Evolutionary conservation across 2,797 vertebrate genomes (phyloP), one percentile per base, ranked within the genome.

Genomic region (Gymnoscopelus braueri): DNA sequence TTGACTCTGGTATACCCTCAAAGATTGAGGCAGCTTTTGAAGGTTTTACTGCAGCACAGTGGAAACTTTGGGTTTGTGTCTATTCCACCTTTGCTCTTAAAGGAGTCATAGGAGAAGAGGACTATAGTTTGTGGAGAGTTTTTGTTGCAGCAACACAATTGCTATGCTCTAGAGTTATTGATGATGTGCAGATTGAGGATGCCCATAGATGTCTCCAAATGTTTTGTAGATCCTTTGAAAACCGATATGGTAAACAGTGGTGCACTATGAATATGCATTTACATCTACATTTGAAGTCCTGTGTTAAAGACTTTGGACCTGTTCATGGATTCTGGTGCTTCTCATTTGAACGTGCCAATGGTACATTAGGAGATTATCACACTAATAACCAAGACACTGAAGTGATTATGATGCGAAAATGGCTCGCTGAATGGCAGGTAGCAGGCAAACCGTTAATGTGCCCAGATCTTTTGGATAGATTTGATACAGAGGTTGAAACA

Each of bases 311-410:
- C 44, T 63, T 19, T 63, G 61, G 61, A 3, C 61, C 61, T 24
- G 61, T 63, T 63, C 61, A 63, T 63, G 61, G 61, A 3, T 63
- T 63, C 44, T 63, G 61, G 61, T 63, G 61, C 24, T 63, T 63
- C 23, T 50, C 61, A 3, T 63, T 63, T 51, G 61, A 63, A 51
- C 14, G 61, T 47, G 61, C 61, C 23, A 63, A 63, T 63, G 61
- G 61, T 26, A 63, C 48, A 48, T 15, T 51, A 51, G 61, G 61
- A 24, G 15, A 63, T 35, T 51, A 63, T 26, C 61, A 49, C 48
- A 24, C 47, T 15, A 63, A 63, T 26, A 63, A 63, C 23, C 19
- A 29, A 12, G 19, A 49, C 12, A 50, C 44, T 3, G 60, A 61
- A 39, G 35, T 39, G 35, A 39, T 39, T 39, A 39, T 56, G n/a